Base-by-base conservation (phyloP, 2,797 vertebrate species). In the Amniataba percoides region DNA sequence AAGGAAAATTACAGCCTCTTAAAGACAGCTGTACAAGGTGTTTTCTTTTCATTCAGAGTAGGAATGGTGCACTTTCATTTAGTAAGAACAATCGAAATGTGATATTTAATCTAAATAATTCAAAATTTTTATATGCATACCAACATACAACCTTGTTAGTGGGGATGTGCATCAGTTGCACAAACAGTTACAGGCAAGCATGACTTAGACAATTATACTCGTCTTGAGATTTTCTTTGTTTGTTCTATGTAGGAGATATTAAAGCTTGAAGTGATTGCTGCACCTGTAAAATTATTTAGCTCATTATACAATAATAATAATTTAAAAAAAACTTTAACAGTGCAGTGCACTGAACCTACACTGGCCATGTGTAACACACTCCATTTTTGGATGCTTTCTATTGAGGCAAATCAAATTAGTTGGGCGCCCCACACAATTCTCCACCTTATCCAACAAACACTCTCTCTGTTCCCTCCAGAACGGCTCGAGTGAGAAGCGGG, bases 401-500 rank as follows among this genome's bases (percentile, higher is more conserved):
- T n/a, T 36, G 34, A 36, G 34, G 8, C 15, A 15, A 43, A 46
- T 34, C 19, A 36, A 70, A 23, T 7, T 39, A 57, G 7, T 31
- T 23, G 12, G 34, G 13, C 39, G 12, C 21, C 43, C 14, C n/a
- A 27, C 19, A 61, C 23, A 31, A 61, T 8, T 21, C n/a, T 43
- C 9, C 43, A 21, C 6, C 59, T 11, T n/a, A 21, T 42, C 59
- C 45, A 68, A 70, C 23, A 2, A 31, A 10, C 43, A 31, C 14
- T 36, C 0, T 57, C 16, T 57, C 1, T 45, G 13, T 65, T 43
- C 9, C 43, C n/a, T 40, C 5, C 92, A 99, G 98, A 99, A 98
- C 0, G 98, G 98, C 48, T 99, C 98, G 1, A 99, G 97, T 2
- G 98, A 99, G 95, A 99, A 99, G 85, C 94, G 98, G 0, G 98